Evolutionary conservation across 1,140 invertebrate genomes (phyloP), one percentile per base, ranked within the genome.

Genomic region (Streblospio benedicti): DNA sequence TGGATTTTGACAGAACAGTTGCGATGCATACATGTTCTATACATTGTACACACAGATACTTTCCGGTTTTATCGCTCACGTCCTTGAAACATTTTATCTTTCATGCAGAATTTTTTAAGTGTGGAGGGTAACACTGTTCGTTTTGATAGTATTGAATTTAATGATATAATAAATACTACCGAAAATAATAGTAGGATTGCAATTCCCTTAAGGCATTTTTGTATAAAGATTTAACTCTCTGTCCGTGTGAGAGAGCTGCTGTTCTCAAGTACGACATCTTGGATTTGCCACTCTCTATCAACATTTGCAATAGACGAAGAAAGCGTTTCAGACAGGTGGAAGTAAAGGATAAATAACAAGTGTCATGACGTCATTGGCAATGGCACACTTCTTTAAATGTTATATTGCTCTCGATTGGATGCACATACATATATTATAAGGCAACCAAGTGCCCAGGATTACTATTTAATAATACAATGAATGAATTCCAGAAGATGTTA

Each of bases 171-270:
- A 32, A 9, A 47, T 9, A 20, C 31, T 41, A 65, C 66, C 63
- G 63, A 12, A 51, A 51, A 59, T 52, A 57, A 55, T 70, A 67
- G 16, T 59, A 49, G 12, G 67, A 41, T 50, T 70, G 63, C 6
- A 69, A 28, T 6, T 51, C 35, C 49, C 70, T 43, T 6, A 62
- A 32, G 6, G 60, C 65, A 59, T 66, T 57, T 49, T 71, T 71
- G 57, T 71, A 71, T 35, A 71, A 62, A 28, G 47, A 41, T 18
- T 66, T 43, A 33, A 71, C 70, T 61, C 63, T 65, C 31, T 52
- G 44, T 18, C 64, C 68, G 56, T 71, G 70, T 12, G 70, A 70
- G 32, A 69, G 31, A 35, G 57, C 57, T 23, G 45, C 51, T 27
- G 65, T 66, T 54, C 66, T 63, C 57, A 71, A 33, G 44, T 55